Evolutionary conservation across 1,140 invertebrate species (phyloP).

Genomic region (Melanaphis sacchari): DNA sequence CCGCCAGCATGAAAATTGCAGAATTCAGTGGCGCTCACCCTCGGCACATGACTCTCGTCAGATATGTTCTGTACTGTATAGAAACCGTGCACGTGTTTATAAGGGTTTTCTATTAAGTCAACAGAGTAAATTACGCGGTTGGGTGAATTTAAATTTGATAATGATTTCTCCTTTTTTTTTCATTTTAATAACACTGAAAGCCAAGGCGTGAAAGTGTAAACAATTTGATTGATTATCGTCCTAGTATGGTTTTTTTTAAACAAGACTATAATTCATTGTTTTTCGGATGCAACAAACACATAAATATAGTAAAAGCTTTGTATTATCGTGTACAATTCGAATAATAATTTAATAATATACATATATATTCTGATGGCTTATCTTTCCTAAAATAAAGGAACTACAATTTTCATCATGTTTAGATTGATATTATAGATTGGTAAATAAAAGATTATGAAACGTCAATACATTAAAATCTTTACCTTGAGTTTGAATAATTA

Average conservation of each 20-base stretch:
- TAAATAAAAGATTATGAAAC: neutral
- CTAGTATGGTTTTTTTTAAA: neutral
- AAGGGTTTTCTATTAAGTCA: constrained; percentile 12
- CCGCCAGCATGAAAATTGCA: neutral
- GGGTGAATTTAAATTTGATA: constrained; percentile 30
- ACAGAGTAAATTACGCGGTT: constrained; percentile 25
- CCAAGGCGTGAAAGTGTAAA: constrained; percentile 10
- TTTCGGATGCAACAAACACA: neutral
- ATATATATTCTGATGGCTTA: neutral
- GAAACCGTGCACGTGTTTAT: neutral
- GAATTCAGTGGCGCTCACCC: neutral
- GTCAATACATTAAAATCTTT: neutral
- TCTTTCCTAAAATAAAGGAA: neutral
- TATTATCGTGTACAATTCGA: neutral
- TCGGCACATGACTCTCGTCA: neutral
- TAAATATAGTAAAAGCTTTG: neutral
- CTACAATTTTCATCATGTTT: neutral
- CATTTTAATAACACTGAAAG: constrained; percentile 22
- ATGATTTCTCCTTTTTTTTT: neutral
- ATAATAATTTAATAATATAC: neutral
- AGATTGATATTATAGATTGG: neutral
- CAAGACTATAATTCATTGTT: constrained; percentile 30
- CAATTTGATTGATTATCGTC: constrained; percentile 25
- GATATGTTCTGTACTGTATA: neutral
- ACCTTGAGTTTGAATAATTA: neutral